Evolutionary conservation across 2,113 vertebrate genomes (phyloP), one percentile per base, ranked within the genome.

Genomic region (Baryphthengus martii): DNA sequence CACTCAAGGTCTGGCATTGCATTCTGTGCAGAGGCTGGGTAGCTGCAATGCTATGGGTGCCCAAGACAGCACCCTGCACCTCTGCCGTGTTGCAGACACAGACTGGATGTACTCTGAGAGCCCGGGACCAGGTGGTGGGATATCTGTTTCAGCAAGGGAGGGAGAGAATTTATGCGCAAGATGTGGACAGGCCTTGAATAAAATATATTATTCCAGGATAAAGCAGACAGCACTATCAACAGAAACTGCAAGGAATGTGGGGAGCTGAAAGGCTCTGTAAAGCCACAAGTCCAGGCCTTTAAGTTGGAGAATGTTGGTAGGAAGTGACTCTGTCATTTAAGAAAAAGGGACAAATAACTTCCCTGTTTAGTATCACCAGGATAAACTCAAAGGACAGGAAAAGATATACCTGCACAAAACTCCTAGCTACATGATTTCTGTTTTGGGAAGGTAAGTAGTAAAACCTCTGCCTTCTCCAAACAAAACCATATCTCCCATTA

Each of bases 81-180:
- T 15, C 12, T 17, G 6, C 18, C 9, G 0, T 2, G 3, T 14
- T 49, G n/a, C 28, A 37, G 12, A 10, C 28, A 49, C 3, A 3
- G 37, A 8, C 42, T 24, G 31, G 12, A 45, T 0, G 0, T 62
- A 9, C 21, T 71, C 8, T 63, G 37, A 63, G 18, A 71, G 12
- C 19, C 35, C 0, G 3, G 28, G n/a, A 53, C 14, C 1, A 1
- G 19, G 19, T 45, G 20, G 6, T 61, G 42, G 16, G 19, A 10
- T 17, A 45, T 15, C 37, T 94, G 4, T 55, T 85, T 79, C 66
- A 45, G 9, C n/a, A 55, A 59, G 18, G 5, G 31, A 73, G 10
- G 17, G 53, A 70, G 8, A 61, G 11, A 28, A 58, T 52, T 78
- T 71, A 25, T 18, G 21, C 63, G 17, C 31, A 55, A 13, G 28